Conservation (phyloP, 2,888 invertebrate genomes). For the Idaea biselata region DNA sequence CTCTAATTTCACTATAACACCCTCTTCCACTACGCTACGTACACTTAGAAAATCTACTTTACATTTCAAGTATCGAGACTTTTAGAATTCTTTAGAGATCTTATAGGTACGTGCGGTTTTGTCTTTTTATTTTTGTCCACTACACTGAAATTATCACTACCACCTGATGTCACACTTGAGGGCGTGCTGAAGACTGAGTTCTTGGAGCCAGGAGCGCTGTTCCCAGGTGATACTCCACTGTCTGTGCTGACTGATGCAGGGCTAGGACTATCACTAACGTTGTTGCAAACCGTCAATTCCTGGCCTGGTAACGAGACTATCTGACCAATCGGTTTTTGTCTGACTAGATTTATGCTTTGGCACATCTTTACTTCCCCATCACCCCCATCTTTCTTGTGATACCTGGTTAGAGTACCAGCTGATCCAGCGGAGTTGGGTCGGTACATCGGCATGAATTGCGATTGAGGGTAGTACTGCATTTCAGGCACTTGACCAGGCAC, state of each 20-base stretch:
- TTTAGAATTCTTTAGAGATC: slow-evolving; percentile 74
- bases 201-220: slow-evolving; percentile 65
- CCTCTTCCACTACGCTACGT: slow-evolving; percentile 58
- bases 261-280: slow-evolving; percentile 66
- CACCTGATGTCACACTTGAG: slow-evolving; percentile 32
- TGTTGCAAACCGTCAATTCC: slow-evolving; percentile 72
- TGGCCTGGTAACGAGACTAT: slow-evolving; percentile 71
- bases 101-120: slow-evolving; percentile 52
- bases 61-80: slow-evolving; percentile 77
- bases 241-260: slow-evolving; percentile 72
- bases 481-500: slow-evolving; percentile 61
- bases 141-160: slow-evolving; percentile 45
- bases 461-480: slow-evolving; percentile 72
- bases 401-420: slow-evolving; percentile 71
- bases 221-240: slow-evolving; percentile 71
- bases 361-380: slow-evolving; percentile 67
- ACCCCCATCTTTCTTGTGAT: slow-evolving; percentile 65
- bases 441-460: slow-evolving; percentile 71
- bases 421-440: slow-evolving; percentile 72
- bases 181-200: slow-evolving; percentile 60
- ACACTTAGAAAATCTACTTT: slow-evolving; percentile 80
- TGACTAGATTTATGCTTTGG: slow-evolving; percentile 78
- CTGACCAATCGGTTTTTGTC: slow-evolving; percentile 76
- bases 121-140: slow-evolving; percentile 63
- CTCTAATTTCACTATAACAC: slow-evolving; percentile 67